phyloP scores from a whole-genome alignment of 2,888 invertebrate species.

The Troilus luridus region DNA sequence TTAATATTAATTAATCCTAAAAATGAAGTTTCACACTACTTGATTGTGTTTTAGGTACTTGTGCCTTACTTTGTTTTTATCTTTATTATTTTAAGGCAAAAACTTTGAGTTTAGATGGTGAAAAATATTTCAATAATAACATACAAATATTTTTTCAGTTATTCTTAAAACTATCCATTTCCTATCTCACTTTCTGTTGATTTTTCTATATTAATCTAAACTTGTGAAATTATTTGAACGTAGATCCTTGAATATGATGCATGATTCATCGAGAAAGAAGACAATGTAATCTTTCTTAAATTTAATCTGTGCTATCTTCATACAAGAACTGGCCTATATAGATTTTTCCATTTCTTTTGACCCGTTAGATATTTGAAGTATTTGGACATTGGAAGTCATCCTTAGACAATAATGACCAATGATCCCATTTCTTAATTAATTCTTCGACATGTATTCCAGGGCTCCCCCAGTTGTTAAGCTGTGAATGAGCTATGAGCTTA shows the following conservation, averaged over 20 bases:
- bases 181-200: not conserved
- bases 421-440: slow-evolving; percentile 27
- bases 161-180: not conserved
- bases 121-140: too few relatives aligned
- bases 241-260: not conserved
- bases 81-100: too few relatives aligned
- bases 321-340: not conserved
- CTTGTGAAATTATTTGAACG: not conserved
- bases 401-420: not conserved
- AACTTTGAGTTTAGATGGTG: too few relatives aligned
- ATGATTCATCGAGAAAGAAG: too few relatives aligned
- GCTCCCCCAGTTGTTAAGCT: slow-evolving; percentile 58
- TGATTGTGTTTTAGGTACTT: too few relatives aligned
- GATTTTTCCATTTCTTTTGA: not conserved
- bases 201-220: not conserved
- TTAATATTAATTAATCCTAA: too few relatives aligned
- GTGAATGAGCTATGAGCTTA: slow-evolving; percentile 59
- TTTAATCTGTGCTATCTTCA: not conserved
- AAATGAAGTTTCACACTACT: too few relatives aligned
- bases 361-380: not conserved
- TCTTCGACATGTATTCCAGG: slow-evolving; percentile 58
- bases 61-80: too few relatives aligned
- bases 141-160: not conserved
- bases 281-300: not conserved
- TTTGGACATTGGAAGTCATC: not conserved